Evolutionary conservation across 2,113 vertebrate genomes (phyloP).

Genomic region (Phoenicopterus ruber): DNA sequence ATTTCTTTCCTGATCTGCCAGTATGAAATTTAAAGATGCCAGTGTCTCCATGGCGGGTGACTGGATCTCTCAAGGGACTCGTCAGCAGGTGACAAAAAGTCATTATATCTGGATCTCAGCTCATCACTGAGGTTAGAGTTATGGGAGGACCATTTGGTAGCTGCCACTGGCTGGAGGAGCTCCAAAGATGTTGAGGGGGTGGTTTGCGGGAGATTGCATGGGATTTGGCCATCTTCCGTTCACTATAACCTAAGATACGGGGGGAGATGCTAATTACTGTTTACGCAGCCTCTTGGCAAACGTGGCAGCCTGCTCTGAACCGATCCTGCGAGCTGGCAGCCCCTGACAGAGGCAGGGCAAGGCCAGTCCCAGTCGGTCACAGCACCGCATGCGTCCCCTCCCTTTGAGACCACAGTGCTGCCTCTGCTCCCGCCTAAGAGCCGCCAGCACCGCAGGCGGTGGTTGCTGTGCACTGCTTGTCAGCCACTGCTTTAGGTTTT

Average conservation of each 20-base stretch:
- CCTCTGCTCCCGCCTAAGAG: neutral
- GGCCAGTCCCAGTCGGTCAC: neutral
- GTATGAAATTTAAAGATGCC: neutral
- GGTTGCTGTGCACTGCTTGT: neutral
- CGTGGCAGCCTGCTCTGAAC: neutral
- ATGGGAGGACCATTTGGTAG: neutral
- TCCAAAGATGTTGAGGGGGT: neutral
- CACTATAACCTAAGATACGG: neutral
- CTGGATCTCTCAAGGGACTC: neutral
- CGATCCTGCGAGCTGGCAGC: neutral
- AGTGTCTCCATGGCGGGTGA: neutral
- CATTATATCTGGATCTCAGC: neutral
- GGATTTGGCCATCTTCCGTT: neutral
- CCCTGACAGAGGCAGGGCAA: neutral
- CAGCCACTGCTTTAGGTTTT: neutral
- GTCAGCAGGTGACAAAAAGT: neutral
- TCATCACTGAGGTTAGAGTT: neutral
- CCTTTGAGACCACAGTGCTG: neutral
- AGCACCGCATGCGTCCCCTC: fast-evolving
- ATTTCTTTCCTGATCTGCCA: neutral
- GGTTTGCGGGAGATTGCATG: neutral
- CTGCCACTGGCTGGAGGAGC: neutral
- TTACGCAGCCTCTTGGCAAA: neutral
- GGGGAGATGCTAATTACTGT: neutral
- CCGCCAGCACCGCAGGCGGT: neutral